Evolutionary conservation across 2,888 invertebrate genomes (phyloP).

Genomic region (Standfussiana lucernea): DNA sequence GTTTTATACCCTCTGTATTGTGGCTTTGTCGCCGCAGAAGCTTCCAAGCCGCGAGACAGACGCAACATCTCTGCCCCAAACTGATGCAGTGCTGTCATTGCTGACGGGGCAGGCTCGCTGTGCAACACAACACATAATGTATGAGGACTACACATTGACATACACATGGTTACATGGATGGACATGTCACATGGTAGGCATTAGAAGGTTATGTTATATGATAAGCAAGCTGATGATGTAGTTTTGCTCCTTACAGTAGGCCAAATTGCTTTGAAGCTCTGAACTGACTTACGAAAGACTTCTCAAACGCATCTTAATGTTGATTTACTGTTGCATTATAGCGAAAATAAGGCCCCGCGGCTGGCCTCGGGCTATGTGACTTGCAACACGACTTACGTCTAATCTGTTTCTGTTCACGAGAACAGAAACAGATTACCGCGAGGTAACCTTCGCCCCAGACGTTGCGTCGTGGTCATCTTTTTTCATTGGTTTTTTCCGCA

Average conservation of each 20-base stretch:
- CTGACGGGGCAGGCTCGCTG: conserved; percentile 94
- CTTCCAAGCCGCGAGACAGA: conserved; percentile 95
- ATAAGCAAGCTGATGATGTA: conserved; percentile 60
- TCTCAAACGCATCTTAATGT: conserved; percentile 1
- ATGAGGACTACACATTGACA: conserved; percentile 82
- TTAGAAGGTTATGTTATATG: conserved; percentile 52
- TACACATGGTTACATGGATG: conserved; percentile 69
- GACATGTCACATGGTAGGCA: conserved; percentile 52
- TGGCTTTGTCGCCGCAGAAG: conserved; percentile 90
- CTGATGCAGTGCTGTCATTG: conserved; percentile 96
- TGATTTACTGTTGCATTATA: neutral
- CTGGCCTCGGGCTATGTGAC: neutral
- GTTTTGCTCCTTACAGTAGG: conserved; percentile 30
- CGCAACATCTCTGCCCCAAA: conserved; percentile 97
- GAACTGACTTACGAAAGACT: neutral
- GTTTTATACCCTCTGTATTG: conserved; percentile 86
- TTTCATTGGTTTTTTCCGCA: neutral
- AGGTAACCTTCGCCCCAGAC: neutral
- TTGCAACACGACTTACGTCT: neutral
- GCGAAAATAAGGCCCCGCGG: too few relatives aligned
- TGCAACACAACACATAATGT: conserved; percentile 87
- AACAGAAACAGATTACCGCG: too few relatives aligned
- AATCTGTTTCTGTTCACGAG: neutral
- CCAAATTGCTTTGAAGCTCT: neutral
- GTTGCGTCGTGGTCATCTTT: neutral